Conservation (phyloP, 2,797 vertebrate genomes). For the Amazona ochrocephala region DNA sequence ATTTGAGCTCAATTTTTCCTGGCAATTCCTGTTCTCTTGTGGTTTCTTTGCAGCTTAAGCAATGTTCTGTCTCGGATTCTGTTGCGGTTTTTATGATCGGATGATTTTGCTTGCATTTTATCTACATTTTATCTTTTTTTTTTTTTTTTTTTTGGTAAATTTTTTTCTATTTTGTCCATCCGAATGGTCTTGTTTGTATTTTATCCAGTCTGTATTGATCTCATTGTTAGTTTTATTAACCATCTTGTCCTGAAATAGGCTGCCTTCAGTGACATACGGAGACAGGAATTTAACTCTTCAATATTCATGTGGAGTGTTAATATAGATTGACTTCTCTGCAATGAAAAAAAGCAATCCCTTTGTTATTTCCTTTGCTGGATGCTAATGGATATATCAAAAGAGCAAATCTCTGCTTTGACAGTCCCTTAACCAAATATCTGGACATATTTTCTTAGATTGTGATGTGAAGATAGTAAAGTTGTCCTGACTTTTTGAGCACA, state of each 20-base stretch:
- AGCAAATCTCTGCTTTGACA: not conserved
- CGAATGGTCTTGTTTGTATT: not conserved
- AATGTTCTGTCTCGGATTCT: not conserved
- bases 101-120: not conserved
- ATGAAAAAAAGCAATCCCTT: not conserved
- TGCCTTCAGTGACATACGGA: not conserved
- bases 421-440: not conserved
- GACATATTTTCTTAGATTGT: not conserved
- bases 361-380: not conserved
- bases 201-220: not conserved
- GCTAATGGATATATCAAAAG: not conserved
- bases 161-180: not conserved
- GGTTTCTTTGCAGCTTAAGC: not conserved
- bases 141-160: not conserved
- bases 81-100: not conserved
- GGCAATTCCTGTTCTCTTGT: not conserved
- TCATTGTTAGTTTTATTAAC: not conserved
- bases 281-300: not conserved
- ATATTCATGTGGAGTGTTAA: not conserved
- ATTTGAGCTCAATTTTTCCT: not conserved
- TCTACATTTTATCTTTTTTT: no score
- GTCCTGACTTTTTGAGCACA: not conserved
- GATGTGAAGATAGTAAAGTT: not conserved
- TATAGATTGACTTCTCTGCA: not conserved
- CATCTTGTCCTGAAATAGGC: not conserved